Evolutionary conservation across 2,888 invertebrate genomes (phyloP), one percentile per base, ranked within the genome.

Genomic region (Candidula unifasciata): DNA sequence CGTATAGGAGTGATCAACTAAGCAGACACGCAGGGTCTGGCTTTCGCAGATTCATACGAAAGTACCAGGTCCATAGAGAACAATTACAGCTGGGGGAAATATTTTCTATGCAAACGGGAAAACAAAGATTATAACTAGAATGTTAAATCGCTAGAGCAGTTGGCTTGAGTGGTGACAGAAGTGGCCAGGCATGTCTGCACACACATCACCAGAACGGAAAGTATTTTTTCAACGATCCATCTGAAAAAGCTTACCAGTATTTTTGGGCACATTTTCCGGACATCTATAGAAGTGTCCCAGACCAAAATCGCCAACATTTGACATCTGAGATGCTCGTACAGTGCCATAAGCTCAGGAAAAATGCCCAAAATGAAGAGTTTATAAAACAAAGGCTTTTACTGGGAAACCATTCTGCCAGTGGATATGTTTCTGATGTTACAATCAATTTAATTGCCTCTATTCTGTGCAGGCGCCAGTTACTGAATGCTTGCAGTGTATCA

Each of bases 181-280:
- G 10, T 16, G 37, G n/a, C 33, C 6, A 21, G 0, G 16, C 18
- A 21, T 18, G 8, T 0, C 44, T 16, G 10, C 18, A 66, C 27
- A 37, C 79, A 3, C 27, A 16, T 30, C 18, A 18, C 8, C 52
- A 52, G 21, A 79, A 68, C 52, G 3, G 52, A 30, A 27, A 44
- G 0, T 79, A 44, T 35, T 68, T 27, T 8, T 16, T 64, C 30
- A 52, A 79, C 27, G 79, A 79, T 13, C 79, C 79, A 3, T 64
- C 68, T 6, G 79, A 66, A 52, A 68, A 79, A 21, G 79, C 66
- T 37, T 79, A 79, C 27, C 79, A 44, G 37, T 79, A 68, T 21
- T 10, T 79, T 8, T n/a, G 33, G 0, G 10, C n/a, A 2, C 79
- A 68, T 30, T 79, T 79, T 66, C 79, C 79, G 2, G 3, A 3